Evolutionary conservation across 2,113 vertebrate genomes (phyloP), one percentile per base, ranked within the genome.

Genomic region (Coptodon rendalli): DNA sequence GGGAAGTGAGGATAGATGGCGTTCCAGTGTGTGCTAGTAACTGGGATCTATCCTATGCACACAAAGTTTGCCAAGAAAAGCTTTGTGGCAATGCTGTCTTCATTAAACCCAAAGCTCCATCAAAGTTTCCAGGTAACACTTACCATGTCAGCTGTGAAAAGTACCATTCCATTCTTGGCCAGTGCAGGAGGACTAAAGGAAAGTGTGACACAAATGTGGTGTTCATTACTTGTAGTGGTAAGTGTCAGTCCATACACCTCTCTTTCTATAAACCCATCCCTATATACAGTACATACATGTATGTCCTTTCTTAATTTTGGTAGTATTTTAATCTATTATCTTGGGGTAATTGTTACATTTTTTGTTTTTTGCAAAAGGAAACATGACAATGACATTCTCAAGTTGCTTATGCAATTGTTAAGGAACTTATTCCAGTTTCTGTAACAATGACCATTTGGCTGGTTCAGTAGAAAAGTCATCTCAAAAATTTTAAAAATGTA

Each of bases 141-240:
- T 5, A 38, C 22, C 73, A 93, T 5, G 63, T 96, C 54, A 36
- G 7, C 3, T 96, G 95, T 63, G 83, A 83, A 2, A 8, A 52
- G 0, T 2, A 57, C 3, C 87, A 96, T 48, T 13, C 78, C 2
- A 3, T 2, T 0, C 63, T 96, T 7, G 56, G 92, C 84, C 94
- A 96, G 89, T 96, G 96, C 24, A 19, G 9, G 12, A 82, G 59
- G 17, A 19, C 14, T 3, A 2, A 1, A 2, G 78, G 0, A 22
- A 2, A 0, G 0, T 96, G 95, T 68, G 0, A 0, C 0, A 2
- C 0, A 1, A 3, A 3, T 0, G 1, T 40, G 3, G 61, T 94
- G 13, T 89, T 73, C 1, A 68, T 96, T 43, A 6, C 31, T 27
- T 96, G 96, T 50, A 4, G 17, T 53, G 6, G 96, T 96, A 73